Percentiles rank a stretch among this genome's conserved stretches.
phyloP scores from a whole-genome alignment of 2,797 vertebrate genomes.

The Spatula versicolor region DNA sequence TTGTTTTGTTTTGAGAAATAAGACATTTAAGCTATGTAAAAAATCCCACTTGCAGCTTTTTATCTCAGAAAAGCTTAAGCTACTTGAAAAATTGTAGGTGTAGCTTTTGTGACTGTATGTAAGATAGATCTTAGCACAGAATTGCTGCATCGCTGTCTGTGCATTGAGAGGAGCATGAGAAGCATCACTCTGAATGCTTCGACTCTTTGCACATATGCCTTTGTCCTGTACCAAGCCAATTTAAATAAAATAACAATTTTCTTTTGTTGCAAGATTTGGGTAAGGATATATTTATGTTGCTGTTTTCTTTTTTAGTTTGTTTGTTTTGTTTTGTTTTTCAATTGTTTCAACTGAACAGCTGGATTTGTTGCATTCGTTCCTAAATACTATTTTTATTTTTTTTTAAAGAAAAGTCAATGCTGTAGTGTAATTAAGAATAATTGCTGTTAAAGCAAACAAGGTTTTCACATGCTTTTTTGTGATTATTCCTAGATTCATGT shows the following conservation, averaged over 20 bases:
- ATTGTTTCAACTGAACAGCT: neutral
- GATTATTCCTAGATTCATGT: constrained; percentile 70
- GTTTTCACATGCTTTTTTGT: neutral
- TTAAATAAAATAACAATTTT: neutral
- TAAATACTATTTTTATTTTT: fast-evolving
- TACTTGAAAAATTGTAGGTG: neutral
- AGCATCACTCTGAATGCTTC: neutral
- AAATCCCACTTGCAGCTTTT: neutral
- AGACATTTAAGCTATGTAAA: too few relatives aligned
- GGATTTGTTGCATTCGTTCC: neutral
- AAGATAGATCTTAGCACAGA: neutral
- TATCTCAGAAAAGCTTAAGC: neutral
- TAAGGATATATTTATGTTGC: neutral
- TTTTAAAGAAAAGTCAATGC: neutral
- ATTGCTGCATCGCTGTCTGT: neutral
- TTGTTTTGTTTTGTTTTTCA: neutral
- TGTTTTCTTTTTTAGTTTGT: too few relatives aligned
- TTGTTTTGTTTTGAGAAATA: too few relatives aligned
- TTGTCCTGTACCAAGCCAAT: neutral
- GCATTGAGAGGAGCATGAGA: neutral
- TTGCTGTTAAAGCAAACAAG: neutral
- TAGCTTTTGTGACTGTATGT: neutral
- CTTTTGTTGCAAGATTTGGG: neutral
- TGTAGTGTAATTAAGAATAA: neutral
- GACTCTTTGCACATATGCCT: neutral